Evolutionary conservation across 1,140 invertebrate species (phyloP), one percentile per base, ranked within the genome.

Genomic region (Colletes latitarsis): DNA sequence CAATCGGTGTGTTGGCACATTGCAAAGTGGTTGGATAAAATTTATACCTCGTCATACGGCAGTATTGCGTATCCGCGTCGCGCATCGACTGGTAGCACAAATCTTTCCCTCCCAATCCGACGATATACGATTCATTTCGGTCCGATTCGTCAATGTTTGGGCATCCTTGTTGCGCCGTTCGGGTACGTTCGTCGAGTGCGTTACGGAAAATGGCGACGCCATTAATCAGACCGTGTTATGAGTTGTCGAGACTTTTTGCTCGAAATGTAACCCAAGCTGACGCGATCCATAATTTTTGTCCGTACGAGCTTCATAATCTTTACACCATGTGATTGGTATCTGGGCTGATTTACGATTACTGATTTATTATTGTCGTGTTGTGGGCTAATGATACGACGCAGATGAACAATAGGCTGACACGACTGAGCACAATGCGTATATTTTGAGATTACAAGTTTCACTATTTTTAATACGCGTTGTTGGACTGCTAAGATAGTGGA

Each of bases 61-160:
- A 21, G 46, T 62, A 79, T 60, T 39, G 41, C 15, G 58, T 79
- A 73, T 66, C 70, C 9, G 57, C 14, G 17, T 14, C 43, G 6
- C 15, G 68, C 52, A 78, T 72, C 77, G 55, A 55, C 69, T 43
- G 41, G 77, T 66, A 79, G 66, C 60, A 72, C 69, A 79, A 73
- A 78, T 78, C 77, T 72, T 49, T 58, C 60, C 30, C 4, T 6
- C 43, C 9, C 6, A 17, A 9, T 64, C 39, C 77, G 30, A 64
- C 77, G 41, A 57, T 39, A 19, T 39, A 66, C 72, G 70, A 79
- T 73, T 49, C 70, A 79, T 73, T 55, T 66, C 70, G 5, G n/a
- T n/a, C 19, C 69, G 39, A 66, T 79, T 66, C 70, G 60, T 73
- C 77, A 79, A 41, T 53, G 49, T 52, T 39, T 12, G 21, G 21